Base-by-base conservation (phyloP, 2,797 vertebrate species). In the Mergus octosetaceus region DNA sequence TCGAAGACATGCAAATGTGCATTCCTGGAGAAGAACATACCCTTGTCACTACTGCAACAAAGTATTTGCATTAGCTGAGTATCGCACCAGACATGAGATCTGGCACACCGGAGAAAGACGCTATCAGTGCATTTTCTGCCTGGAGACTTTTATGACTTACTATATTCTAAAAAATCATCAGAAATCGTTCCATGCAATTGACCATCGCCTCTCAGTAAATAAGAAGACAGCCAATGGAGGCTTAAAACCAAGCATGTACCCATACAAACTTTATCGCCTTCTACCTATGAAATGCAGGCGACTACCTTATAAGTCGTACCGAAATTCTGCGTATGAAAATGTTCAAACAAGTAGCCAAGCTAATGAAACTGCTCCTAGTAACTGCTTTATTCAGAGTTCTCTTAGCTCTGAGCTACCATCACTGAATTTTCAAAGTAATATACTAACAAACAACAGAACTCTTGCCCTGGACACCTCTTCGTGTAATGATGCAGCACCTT, bases 41-140 rank as follows among this genome's bases (percentile, higher is more conserved):
- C 99, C 99, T 4, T 99, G 99, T 85, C 99, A 99, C 97, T 99
- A 99, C 82, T 99, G 99, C 97, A 99, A 99, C 97, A 99, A 99
- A 97, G 99, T 99, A 3, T 99, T 99, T 54, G 99, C 99, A 0
- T 95, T 99, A 95, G 99, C 99, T 4, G 99, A 99, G 96, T 99
- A 99, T 92, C 98, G 99, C 66, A 99, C 99, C 39, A 99, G 99
- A 49, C 99, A 99, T 24, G 99, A 99, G 97, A 98, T 99, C 89
- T 99, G 99, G 99, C 99, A 99, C 96, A 99, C 99, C 1, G 99
- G 99, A 28, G 99, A 99, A 90, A 98, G 99, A 27, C 98, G 99
- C 3, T 99, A 99, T 91, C 99, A 99, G 96, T 99, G 99, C 96
- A 99, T 99, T 94, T 99, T 99, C 97, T 99, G 99, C 94, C 97